Conservation (phyloP, 2,797 vertebrate species). For the Glossophaga mutica region DNA sequence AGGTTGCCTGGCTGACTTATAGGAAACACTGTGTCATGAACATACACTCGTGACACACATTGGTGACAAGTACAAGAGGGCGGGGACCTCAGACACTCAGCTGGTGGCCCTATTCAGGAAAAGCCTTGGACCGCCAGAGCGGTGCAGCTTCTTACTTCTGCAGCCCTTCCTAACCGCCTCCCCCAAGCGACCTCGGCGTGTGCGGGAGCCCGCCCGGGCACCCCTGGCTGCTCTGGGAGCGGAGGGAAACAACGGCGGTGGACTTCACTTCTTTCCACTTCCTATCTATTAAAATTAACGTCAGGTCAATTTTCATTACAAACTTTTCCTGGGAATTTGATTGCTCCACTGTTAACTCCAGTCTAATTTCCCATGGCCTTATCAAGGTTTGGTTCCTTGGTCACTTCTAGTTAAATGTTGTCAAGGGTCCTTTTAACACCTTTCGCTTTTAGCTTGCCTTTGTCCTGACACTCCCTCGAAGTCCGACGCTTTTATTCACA, state of each 20-base stretch:
- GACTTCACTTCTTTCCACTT: neutral
- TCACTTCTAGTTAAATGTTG: neutral
- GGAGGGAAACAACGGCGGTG: neutral
- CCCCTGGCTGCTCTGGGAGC: neutral
- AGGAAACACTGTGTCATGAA: too few relatives aligned
- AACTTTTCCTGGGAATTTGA: neutral
- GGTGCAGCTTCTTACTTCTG: neutral
- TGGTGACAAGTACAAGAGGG: too few relatives aligned
- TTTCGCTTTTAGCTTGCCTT: neutral
- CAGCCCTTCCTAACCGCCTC: neutral
- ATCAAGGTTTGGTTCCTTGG: neutral
- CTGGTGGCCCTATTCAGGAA: too few relatives aligned
- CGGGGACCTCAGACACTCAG: too few relatives aligned
- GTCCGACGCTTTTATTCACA: neutral
- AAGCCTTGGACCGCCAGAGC: too few relatives aligned
- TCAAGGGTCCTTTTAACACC: neutral
- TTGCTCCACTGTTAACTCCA: neutral
- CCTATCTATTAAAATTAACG: neutral
- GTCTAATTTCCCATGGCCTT: neutral
- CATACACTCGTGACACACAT: too few relatives aligned
- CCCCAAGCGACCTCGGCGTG: too few relatives aligned
- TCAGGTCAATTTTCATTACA: neutral
- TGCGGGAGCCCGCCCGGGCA: neutral
- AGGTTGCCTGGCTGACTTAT: too few relatives aligned
- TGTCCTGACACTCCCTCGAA: neutral